Base-by-base conservation (phyloP, 2,797 vertebrate species). In the Muraenolepis orangiensis region DNA sequence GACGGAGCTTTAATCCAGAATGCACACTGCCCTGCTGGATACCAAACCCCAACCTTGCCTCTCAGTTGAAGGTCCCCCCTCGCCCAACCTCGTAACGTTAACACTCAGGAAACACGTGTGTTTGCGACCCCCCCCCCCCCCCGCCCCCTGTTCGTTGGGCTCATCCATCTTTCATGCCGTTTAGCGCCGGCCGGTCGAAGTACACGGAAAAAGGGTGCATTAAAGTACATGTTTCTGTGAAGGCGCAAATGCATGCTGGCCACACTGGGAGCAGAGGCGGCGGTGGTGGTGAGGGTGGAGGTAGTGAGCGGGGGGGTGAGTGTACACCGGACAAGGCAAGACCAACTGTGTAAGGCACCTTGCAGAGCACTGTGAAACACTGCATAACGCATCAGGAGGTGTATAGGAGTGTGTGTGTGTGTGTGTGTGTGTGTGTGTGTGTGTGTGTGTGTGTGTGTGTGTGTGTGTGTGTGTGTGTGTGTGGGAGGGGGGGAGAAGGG, bases 101-200 rank as follows among this genome's bases (percentile, higher is more conserved):
- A 66, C 64, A 28, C 64, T 28, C 64, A 91, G 83, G 78, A 75
- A 73, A 67, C 74, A 75, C 84, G 85, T 6, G 0, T 70, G 82
- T 80, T 85, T 91, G 91, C 90, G 89, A 82, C 88, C 90, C 89
- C 90, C 92, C 84, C 79, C 81, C 69, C 74, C n/a, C n/a, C n/a
- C n/a, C n/a, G n/a, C n/a, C n/a, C n/a, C n/a, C n/a, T n/a, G n/a
- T 84, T n/a, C 82, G 83, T 18, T 82, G 74, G 77, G 82, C 86
- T 78, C 26, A 84, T 93, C 82, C 83, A 91, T 93, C 92, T 93
- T 93, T 93, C 87, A 94, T 91, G 81, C 73, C 68, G 75, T 82
- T 90, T 88, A 90, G 88, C 87, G 86, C 85, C 80, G 67, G 72
- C 75, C 76, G n/a, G n/a, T 51, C 82, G 84, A 80, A 87, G 32